Base-by-base conservation (phyloP, 2,888 invertebrate species). In the Psococerastis gibbosa region DNA sequence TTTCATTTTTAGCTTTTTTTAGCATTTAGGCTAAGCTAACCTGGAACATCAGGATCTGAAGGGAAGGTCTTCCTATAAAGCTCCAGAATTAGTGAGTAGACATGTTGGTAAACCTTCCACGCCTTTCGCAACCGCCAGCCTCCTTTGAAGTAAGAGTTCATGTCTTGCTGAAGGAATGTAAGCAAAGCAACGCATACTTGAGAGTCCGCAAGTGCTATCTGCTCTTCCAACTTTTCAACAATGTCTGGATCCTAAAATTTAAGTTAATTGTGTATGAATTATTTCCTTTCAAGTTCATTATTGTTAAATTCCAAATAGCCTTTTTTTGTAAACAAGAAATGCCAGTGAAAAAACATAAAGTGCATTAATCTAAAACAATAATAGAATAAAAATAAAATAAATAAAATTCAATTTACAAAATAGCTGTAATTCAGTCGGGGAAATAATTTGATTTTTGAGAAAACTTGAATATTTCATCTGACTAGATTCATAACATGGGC, bases 71-170 rank as follows among this genome's bases (percentile, higher is more conserved):
- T 60, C 41, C 65, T 63, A 51, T 74, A 69, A 8, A 75, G 53
- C 15, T 62, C 58, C 16, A 65, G 58, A 49, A 75, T 66, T 51
- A 74, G 70, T 41, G 62, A 64, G 55, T 75, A 73, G 2, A 71
- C 64, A 51, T 68, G 68, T 50, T 75, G 73, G 54, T 78, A 78
- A 44, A 74, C 66, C 55, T 74, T 73, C 75, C 76, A 78, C 0
- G 77, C 74, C 56, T 72, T 74, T 22, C 77, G 60, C 48, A 78
- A 59, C 46, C 71, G 66, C 75, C 77, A 77, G 8, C 75, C 73
- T 1, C 73, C 75, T 50, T 67, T 71, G 42, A 78, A 67, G 49
- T 62, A 62, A 9, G 74, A 70, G 2, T 71, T 64, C 35, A 76
- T 60, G 54, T 77, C 76, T 55, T 75, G 73, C 50, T 74, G 73